Evolutionary conservation across 2,113 vertebrate genomes (phyloP).

Genomic region (Lathamus discolor): DNA sequence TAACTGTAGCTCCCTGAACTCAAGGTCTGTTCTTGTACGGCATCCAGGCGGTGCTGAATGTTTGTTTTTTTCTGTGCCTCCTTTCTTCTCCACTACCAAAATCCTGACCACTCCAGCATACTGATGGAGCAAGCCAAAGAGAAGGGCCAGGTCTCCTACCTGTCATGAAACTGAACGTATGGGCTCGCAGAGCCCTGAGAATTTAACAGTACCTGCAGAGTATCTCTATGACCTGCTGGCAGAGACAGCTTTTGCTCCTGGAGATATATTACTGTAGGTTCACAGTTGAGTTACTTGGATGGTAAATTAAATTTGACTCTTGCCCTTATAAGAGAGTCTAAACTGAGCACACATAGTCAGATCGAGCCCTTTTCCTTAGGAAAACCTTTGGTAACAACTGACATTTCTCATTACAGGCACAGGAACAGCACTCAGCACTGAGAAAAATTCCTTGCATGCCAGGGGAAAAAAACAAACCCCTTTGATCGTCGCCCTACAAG

Average conservation of each 20-base stretch:
- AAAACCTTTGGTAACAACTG: slow-evolving; percentile 33
- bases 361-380: slow-evolving; percentile 33
- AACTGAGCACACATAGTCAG: neutral
- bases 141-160: neutral
- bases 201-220: neutral
- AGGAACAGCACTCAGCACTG: neutral
- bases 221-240: neutral
- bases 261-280: neutral
- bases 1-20: neutral
- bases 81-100: neutral
- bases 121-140: neutral
- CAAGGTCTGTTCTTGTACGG: neutral
- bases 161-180: neutral
- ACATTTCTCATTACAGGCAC: neutral
- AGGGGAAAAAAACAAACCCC: neutral
- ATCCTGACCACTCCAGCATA: neutral
- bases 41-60: accelerated
- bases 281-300: neutral
- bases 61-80: neutral
- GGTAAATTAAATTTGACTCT: neutral
- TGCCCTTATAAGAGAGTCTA: neutral
- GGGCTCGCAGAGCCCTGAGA: neutral
- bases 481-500: neutral
- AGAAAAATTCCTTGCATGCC: neutral
- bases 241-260: neutral